Percentiles rank a stretch among this genome's conserved stretches.
Evolutionary conservation across 2,888 invertebrate genomes (phyloP).

Genomic region (Gerosis bhagava): DNA sequence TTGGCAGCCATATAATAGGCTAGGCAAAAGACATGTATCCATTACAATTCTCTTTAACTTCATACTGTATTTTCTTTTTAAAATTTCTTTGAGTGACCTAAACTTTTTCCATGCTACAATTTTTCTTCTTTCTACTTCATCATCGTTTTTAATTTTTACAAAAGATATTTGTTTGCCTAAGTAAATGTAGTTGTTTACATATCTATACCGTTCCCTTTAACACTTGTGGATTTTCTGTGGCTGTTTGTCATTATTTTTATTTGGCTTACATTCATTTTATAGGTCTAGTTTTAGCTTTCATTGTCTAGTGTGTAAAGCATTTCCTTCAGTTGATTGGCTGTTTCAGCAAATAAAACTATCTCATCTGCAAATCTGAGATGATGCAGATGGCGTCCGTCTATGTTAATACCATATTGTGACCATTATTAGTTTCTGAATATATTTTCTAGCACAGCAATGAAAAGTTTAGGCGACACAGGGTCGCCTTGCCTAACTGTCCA

Average conservation of each 20-base stretch:
- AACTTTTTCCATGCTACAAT: slow-evolving; percentile 11
- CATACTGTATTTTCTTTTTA: slow-evolving; percentile 7
- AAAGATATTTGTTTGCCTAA: slow-evolving; percentile 29
- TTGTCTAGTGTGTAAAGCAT: neutral
- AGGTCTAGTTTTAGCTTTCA: neutral
- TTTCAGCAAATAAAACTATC: slow-evolving; percentile 20
- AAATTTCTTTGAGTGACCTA: slow-evolving; percentile 17
- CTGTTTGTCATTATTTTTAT: slow-evolving; percentile 30
- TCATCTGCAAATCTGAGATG: slow-evolving; percentile 25
- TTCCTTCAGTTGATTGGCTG: neutral
- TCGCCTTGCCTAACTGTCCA: slow-evolving; percentile 6
- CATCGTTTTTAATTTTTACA: neutral
- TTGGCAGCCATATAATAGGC: slow-evolving; percentile 17
- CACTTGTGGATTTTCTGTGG: slow-evolving; percentile 11
- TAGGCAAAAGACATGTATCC: slow-evolving; percentile 13
- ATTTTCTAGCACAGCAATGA: slow-evolving; percentile 3
- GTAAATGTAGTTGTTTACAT: slow-evolving; percentile 26
- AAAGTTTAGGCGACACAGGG: slow-evolving; percentile 2
- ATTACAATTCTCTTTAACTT: slow-evolving; percentile 12
- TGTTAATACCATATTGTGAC: neutral
- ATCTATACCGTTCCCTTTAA: slow-evolving; percentile 17
- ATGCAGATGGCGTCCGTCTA: neutral
- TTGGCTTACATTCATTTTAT: slow-evolving; percentile 11
- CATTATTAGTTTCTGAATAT: slow-evolving; percentile 3
- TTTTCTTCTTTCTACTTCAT: slow-evolving; percentile 5